Evolutionary conservation across 2,888 invertebrate genomes (phyloP).

Genomic region (Lagria hirta): DNA sequence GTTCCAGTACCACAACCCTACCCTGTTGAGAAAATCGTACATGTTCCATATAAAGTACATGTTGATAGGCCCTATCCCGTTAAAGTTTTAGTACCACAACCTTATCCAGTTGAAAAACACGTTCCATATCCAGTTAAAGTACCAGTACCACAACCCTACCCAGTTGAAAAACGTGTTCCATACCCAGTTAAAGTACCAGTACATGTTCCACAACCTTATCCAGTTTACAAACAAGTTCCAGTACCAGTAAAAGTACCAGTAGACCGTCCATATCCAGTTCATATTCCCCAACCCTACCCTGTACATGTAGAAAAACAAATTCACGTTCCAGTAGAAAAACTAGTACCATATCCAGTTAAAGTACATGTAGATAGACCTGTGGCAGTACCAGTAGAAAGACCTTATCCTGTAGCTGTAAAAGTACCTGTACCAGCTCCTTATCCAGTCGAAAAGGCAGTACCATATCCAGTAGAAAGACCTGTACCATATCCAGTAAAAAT

Average conservation of each 20-base stretch:
- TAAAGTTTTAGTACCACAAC: slow-evolving; percentile 76
- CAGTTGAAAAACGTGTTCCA: slow-evolving; percentile 74
- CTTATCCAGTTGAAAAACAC: slow-evolving; percentile 78
- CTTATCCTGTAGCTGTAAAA: slow-evolving; percentile 64
- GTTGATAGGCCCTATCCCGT: slow-evolving; percentile 79
- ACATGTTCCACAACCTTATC: slow-evolving; percentile 75
- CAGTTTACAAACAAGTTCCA: slow-evolving; percentile 68
- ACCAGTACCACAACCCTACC: slow-evolving; percentile 74
- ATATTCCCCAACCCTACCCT: slow-evolving; percentile 67
- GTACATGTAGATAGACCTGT: slow-evolving; percentile 58
- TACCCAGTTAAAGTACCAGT: slow-evolving; percentile 75
- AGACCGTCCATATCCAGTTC: slow-evolving; percentile 70
- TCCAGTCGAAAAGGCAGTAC: slow-evolving; percentile 66
- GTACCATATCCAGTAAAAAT: slow-evolving; percentile 53
- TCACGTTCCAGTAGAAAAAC: slow-evolving; percentile 69
- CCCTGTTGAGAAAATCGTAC: slow-evolving; percentile 77
- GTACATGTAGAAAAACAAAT: slow-evolving; percentile 70
- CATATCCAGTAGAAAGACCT: slow-evolving; percentile 65
- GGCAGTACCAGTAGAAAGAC: slow-evolving; percentile 66
- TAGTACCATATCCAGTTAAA: slow-evolving; percentile 67
- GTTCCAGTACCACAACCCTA: slow-evolving; percentile 75
- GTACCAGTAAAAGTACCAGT: slow-evolving; percentile 71
- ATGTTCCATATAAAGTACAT: slow-evolving; percentile 67
- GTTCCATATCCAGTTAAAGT: slow-evolving; percentile 75
- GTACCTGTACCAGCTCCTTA: slow-evolving; percentile 70